phyloP scores from a whole-genome alignment of 2,797 vertebrate species.

The Melanotaenia parkinsoni region DNA sequence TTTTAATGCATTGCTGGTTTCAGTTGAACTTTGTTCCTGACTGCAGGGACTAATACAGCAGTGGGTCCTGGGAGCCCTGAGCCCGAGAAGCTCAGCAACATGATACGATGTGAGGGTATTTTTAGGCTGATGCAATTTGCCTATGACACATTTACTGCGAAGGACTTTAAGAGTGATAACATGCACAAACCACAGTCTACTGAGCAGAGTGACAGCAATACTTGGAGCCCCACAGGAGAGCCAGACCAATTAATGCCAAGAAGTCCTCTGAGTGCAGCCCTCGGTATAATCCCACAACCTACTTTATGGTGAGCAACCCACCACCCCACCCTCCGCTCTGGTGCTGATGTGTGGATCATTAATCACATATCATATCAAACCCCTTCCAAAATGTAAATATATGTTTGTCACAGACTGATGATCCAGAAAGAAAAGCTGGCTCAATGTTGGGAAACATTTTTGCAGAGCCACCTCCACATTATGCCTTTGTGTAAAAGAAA shows the following conservation, averaged over 20 bases:
- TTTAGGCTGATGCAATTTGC: conserved; percentile 70
- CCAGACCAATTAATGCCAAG: conserved; percentile 71
- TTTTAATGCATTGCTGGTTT: conserved; percentile 21
- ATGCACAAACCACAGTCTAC: conserved; percentile 54
- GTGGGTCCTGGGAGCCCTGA: neutral
- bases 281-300: conserved; percentile 69
- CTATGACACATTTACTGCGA: conserved; percentile 73
- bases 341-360: conserved; percentile 63
- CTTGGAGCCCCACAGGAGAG: conserved; percentile 67
- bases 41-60: conserved; percentile 22
- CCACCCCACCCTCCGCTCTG: conserved; percentile 34
- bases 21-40: conserved; percentile 25
- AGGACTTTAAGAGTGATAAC: conserved; percentile 73
- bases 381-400: conserved; percentile 51
- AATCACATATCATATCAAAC: conserved; percentile 76
- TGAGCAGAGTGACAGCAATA: conserved; percentile 64
- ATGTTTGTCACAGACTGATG: conserved; percentile 46
- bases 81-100: conserved; percentile 40
- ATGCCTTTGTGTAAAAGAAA: conserved; percentile 20
- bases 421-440: conserved; percentile 9
- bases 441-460: conserved; percentile 8
- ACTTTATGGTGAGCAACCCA: conserved; percentile 52
- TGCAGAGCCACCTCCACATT: conserved; percentile 2
- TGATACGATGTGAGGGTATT: conserved; percentile 61
- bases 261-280: conserved; percentile 60